A percentile compares a stretch with the other conserved stretches of the same genome.
Evolutionary conservation across 1,140 invertebrate genomes (phyloP).

Genomic region (Drosophila biarmipes): DNA sequence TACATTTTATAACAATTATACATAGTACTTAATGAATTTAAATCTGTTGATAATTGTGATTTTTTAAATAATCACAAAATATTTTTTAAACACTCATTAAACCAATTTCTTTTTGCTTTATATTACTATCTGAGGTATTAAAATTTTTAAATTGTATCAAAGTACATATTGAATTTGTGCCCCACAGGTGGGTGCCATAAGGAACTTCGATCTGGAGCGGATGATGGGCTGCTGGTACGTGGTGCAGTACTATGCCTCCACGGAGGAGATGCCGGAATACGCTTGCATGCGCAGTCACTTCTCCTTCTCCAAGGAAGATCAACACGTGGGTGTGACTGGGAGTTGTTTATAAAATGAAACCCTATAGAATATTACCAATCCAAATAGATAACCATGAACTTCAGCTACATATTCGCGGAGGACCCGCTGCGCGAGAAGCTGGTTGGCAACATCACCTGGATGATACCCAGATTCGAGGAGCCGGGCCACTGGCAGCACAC

Average conservation of each 20-base stretch:
- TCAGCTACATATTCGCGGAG: conserved; percentile 93
- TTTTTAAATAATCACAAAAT: too few relatives aligned
- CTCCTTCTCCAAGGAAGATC: conserved; percentile 84
- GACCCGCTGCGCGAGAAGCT: conserved; percentile 92
- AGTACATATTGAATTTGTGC: not conserved
- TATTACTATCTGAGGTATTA: too few relatives aligned
- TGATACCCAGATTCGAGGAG: conserved; percentile 88
- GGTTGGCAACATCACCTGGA: conserved; percentile 93
- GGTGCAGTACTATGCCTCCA: conserved; percentile 94
- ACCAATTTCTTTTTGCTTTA: too few relatives aligned
- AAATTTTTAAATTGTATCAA: not conserved
- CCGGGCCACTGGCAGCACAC: conserved; percentile 94
- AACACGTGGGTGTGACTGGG: conserved; percentile 58
- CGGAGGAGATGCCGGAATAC: conserved; percentile 92
- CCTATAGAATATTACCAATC: not conserved
- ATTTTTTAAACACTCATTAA: too few relatives aligned
- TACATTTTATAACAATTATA: too few relatives aligned
- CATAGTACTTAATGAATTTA: too few relatives aligned
- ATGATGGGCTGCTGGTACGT: conserved; percentile 92
- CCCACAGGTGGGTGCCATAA: conserved; percentile 85
- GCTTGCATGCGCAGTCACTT: conserved; percentile 93
- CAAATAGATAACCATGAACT: conserved; percentile 91
- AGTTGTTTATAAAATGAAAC: too few relatives aligned
- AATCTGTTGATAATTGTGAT: too few relatives aligned
- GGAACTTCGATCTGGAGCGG: conserved; percentile 85